Percentiles rank a stretch among this genome's conserved stretches.
These are phyloP conservation scores for Xyrauchen texanus DNA, from an alignment of 2,113 vertebrate genomes.

Conservation along the genomic window DNA sequence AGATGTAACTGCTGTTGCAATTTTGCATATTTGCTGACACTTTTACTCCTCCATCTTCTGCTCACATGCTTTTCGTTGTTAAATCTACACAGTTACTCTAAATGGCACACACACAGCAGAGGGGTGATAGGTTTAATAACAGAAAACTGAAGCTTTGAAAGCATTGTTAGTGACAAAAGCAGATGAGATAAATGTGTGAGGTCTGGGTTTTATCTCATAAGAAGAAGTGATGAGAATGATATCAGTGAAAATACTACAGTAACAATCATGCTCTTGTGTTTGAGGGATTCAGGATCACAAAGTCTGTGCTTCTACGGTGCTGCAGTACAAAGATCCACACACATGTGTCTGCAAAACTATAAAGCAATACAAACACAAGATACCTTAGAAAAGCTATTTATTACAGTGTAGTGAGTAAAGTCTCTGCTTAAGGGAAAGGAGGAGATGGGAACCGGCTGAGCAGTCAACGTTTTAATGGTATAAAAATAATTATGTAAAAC, in stretches of 20 bases:
- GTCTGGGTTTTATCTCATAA: background rate
- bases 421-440: too few relatives aligned
- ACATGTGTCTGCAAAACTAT: background rate
- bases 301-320: background rate
- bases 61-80: slow-evolving; percentile 99
- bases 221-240: background rate
- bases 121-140: slow-evolving; percentile 76
- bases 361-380: too few relatives aligned
- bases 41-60: slow-evolving; percentile 99
- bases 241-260: background rate
- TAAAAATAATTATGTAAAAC: too few relatives aligned
- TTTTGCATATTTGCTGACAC: slow-evolving; percentile 99
- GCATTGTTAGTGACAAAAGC: slow-evolving; percentile 31
- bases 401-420: too few relatives aligned
- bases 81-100: slow-evolving; percentile 99
- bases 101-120: slow-evolving; percentile 62
- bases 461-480: too few relatives aligned
- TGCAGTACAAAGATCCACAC: background rate
- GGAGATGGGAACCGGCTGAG: too few relatives aligned
- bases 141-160: slow-evolving; percentile 47
- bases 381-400: too few relatives aligned
- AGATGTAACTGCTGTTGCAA: slow-evolving; percentile 96
- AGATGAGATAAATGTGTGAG: slow-evolving; percentile 23
- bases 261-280: background rate
- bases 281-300: background rate